Conservation (phyloP, 1,140 invertebrate species). For the Ooceraea biroi region DNA sequence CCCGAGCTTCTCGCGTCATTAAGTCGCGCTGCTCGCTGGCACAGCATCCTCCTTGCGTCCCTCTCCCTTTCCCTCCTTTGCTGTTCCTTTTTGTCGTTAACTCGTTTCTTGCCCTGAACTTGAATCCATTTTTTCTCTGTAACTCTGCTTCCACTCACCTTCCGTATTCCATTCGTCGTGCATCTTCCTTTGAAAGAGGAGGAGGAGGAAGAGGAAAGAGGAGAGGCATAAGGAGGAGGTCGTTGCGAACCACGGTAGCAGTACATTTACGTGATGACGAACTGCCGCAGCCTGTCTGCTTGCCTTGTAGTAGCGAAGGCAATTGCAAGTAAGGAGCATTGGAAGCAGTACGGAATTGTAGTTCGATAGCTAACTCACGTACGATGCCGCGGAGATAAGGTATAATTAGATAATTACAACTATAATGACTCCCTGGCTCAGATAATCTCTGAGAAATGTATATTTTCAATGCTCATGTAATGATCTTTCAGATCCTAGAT, state of each 20-base stretch:
- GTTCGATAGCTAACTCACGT: slow-evolving; percentile 21
- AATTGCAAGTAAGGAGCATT: slow-evolving; percentile 35
- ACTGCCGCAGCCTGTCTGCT: slow-evolving; percentile 23
- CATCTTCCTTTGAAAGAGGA: slow-evolving; percentile 25
- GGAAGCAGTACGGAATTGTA: slow-evolving; percentile 25
- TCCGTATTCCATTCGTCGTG: slow-evolving; percentile 61
- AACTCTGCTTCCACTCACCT: slow-evolving; percentile 57
- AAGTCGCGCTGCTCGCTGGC: slow-evolving; percentile 15
- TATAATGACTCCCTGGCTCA: slow-evolving; percentile 9
- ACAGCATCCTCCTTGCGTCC: neutral
- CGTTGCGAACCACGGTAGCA: slow-evolving; percentile 41
- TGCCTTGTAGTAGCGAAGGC: slow-evolving; percentile 21
- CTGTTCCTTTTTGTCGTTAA: slow-evolving; percentile 65
- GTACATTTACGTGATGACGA: slow-evolving; percentile 51
- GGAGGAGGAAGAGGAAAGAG: neutral
- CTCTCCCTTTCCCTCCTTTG: neutral
- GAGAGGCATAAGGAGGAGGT: slow-evolving; percentile 16
- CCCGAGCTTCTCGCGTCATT: slow-evolving; percentile 63
- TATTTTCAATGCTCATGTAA: neutral
- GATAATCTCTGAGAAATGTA: slow-evolving; percentile 4
- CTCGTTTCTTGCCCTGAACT: slow-evolving; percentile 63
- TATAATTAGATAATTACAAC: slow-evolving; percentile 55
- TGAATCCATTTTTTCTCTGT: slow-evolving; percentile 59
- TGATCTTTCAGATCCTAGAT: neutral
- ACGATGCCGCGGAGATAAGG: slow-evolving; percentile 19